Evolutionary conservation across 2,797 vertebrate genomes (phyloP), one percentile per base, ranked within the genome.

Genomic region (Lerista edwardsae): DNA sequence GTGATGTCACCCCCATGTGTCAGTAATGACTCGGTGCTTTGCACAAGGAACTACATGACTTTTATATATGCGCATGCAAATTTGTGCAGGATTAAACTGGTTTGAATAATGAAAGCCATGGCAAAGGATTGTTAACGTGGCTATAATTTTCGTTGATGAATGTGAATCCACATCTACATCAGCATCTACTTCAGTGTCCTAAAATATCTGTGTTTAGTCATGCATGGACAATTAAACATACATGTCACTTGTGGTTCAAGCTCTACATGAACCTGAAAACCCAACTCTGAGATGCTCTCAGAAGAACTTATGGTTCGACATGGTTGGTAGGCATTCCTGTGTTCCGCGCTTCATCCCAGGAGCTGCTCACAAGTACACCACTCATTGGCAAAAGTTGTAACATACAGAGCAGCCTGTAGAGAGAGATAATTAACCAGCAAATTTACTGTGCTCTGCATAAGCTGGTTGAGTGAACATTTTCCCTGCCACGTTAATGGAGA

Each of bases 61-160:
- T n/a, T n/a, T 75, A 59, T 34, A 75, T n/a, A 59, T 39, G 41
- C 36, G 4, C 64, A 75, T 4, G 29, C 65, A 61, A 7, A 59
- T 68, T 81, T 86, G 65, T 27, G 47, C 14, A 68, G 62, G 73
- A 71, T 47, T 76, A 36, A 71, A 75, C 17, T 23, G 61, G 11
- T 80, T 76, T 17, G 36, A 81, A 75, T 36, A 86, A 61, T 47
- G 12, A 62, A 39, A 55, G 36, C n/a, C 80, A 85, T 34, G 29
- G 36, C 21, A 74, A 59, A 3, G 47, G 67, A 59, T n/a, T 12
- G 39, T 41, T 31, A 3, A 21, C 19, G 14, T 73, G 3, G 11
- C 77, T 55, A 39, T 21, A 41, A 21, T 59, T 75, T 73, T 39
- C 21, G 68, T n/a, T 75, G 27, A 17, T 39, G 57, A 57, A 47